These are phyloP conservation scores for Vicugna pacos DNA, from an alignment of 2,113 vertebrate genomes.

Conservation along the genomic window DNA sequence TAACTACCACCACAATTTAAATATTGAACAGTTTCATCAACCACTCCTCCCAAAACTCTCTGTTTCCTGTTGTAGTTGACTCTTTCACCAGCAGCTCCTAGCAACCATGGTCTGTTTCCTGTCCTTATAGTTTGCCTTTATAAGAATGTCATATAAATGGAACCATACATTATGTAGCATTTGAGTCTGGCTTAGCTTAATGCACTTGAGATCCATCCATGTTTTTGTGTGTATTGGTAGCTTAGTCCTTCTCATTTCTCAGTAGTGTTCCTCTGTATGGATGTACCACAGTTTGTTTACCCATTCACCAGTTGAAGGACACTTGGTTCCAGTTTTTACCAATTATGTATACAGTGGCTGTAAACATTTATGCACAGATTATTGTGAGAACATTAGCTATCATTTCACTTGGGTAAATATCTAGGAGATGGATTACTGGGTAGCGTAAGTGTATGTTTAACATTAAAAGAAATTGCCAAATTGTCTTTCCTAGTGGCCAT, in stretches of 20 bases:
- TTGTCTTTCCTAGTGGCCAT: neutral
- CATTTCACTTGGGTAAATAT: neutral
- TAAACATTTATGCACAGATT: neutral
- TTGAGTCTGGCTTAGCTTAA: neutral
- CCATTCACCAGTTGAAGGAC: neutral
- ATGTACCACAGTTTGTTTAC: neutral
- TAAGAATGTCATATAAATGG: neutral
- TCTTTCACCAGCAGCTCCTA: neutral
- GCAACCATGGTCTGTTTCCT: neutral
- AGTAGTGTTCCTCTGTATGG: neutral
- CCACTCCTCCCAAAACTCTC: neutral
- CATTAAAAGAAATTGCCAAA: neutral
- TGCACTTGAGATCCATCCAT: neutral
- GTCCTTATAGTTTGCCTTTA: neutral
- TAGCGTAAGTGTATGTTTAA: neutral
- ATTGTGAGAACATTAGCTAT: neutral
- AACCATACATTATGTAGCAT: neutral
- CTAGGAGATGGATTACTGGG: neutral
- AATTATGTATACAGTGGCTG: neutral
- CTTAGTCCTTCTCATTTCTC: neutral
- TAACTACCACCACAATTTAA: neutral
- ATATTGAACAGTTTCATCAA: neutral
- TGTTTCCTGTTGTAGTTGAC: no score
- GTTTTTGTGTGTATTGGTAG: rapidly evolving
- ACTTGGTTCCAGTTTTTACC: neutral